Evolutionary conservation across 2,888 invertebrate genomes (phyloP).

Genomic region (Lobophora halterata): DNA sequence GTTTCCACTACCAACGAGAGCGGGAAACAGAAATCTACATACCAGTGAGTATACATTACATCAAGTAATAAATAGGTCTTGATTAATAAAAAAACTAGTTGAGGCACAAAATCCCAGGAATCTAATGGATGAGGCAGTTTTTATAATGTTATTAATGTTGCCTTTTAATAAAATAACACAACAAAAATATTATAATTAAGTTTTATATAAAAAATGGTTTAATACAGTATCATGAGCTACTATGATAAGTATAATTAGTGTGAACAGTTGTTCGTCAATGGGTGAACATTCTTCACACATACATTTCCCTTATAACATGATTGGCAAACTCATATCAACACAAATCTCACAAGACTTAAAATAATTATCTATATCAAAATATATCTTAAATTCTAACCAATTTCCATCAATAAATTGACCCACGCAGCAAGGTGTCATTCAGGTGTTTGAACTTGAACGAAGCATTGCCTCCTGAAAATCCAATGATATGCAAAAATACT

Average conservation of each 20-base stretch:
- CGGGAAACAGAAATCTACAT: conserved; percentile 83
- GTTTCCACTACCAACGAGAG: conserved; percentile 86
- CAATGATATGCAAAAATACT: conserved; percentile 62
- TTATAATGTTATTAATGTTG: too few species aligned
- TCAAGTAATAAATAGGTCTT: too few species aligned
- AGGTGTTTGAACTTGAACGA: conserved; percentile 75
- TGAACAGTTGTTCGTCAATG: too few species aligned
- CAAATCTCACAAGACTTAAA: conserved; percentile 40
- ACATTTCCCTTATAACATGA: conserved; percentile 22
- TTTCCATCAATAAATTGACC: conserved; percentile 55
- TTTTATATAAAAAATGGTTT: too few species aligned
- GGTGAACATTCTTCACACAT: not conserved
- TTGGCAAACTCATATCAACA: conserved; percentile 69
- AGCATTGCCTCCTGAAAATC: conserved; percentile 80
- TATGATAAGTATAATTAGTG: too few species aligned
- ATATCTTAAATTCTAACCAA: conserved; percentile 48
- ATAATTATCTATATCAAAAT: not conserved
- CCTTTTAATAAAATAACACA: too few species aligned
- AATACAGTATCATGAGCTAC: too few species aligned
- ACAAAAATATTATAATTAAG: too few species aligned
- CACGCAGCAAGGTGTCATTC: conserved; percentile 73
- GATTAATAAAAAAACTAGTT: too few species aligned
- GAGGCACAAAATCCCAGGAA: too few species aligned
- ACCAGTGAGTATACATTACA: conserved; percentile 85
- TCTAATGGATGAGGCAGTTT: too few species aligned